Evolutionary conservation across 2,113 vertebrate genomes (phyloP).

Genomic region (Ammodytes marinus): DNA sequence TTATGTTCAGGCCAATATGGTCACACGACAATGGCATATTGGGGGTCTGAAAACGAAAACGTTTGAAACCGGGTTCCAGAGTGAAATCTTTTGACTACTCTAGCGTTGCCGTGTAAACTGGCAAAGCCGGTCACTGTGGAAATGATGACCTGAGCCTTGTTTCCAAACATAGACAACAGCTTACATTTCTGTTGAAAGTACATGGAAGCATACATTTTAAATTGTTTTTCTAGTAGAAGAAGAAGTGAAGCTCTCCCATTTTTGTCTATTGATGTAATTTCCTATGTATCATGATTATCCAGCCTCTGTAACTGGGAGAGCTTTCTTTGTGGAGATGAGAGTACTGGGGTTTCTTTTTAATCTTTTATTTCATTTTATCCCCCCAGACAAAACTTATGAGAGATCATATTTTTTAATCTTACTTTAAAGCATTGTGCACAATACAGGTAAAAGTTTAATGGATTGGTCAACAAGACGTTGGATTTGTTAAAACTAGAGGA

Average conservation of each 20-base stretch:
- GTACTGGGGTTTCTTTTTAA: neutral
- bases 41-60: too few species aligned
- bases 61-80: too few species aligned
- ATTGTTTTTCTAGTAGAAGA: neutral
- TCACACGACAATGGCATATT: too few species aligned
- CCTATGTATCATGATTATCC: neutral
- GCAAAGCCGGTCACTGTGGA: too few species aligned
- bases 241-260: neutral
- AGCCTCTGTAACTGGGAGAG: neutral
- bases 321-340: neutral
- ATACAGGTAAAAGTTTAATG: neutral
- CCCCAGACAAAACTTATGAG: neutral
- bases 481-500: neutral
- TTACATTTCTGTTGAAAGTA: neutral
- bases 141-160: neutral
- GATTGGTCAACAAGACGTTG: neutral
- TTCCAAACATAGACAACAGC: neutral
- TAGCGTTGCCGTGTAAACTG: too few species aligned
- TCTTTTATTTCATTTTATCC: neutral
- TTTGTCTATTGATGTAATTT: neutral
- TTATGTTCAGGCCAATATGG: too few species aligned
- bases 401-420: neutral
- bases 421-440: too few species aligned
- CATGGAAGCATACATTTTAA: neutral
- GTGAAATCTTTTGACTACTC: too few species aligned